Conservation (phyloP, 92 coral and sea anemone genomes). For the Palythoa grandis region DNA sequence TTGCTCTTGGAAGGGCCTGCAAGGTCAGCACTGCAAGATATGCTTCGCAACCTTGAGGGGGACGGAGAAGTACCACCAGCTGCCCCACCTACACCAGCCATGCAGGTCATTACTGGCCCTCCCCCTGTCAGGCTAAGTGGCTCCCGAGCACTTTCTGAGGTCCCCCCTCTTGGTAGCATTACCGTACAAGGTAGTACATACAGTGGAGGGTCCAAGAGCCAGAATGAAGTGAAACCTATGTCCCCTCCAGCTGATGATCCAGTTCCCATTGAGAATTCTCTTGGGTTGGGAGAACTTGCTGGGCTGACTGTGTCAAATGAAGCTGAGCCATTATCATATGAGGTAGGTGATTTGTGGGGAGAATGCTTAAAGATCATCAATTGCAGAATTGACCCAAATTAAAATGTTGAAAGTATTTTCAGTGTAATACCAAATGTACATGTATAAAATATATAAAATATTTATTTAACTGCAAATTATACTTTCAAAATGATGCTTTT, state of each 20-base stretch:
- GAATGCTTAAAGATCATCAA: too few relatives aligned
- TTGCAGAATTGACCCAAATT: too few relatives aligned
- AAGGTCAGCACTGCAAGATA: slow-evolving; percentile 87
- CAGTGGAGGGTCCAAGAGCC: slow-evolving; percentile 31
- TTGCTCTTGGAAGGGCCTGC: slow-evolving; percentile 78
- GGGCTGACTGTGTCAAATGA: slow-evolving; percentile 93
- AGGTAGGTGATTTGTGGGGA: slow-evolving; percentile 56
- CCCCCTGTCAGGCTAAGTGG: slow-evolving; percentile 92
- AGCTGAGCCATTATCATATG: slow-evolving; percentile 93
- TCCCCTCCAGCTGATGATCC: slow-evolving; percentile 66
- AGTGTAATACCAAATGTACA: too few relatives aligned
- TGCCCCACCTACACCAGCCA: slow-evolving; percentile 59
- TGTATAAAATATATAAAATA: too few relatives aligned
- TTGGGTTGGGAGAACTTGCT: slow-evolving; percentile 98
- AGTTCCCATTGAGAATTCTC: slow-evolving; percentile 79
- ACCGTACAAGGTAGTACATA: slow-evolving; percentile 69
- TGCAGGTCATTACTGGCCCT: slow-evolving; percentile 77
- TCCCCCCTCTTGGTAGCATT: slow-evolving; percentile 89
- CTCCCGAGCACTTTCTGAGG: slow-evolving; percentile 88
- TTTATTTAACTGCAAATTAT: too few relatives aligned
- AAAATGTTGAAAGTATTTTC: too few relatives aligned
- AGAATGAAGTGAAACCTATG: slow-evolving; percentile 50
- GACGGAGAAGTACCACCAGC: slow-evolving; percentile 79
- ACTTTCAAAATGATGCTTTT: too few relatives aligned
- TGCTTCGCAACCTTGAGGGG: slow-evolving; percentile 95